phyloP scores from a whole-genome alignment of 2,797 vertebrate species.

The Sciaenops ocellatus region DNA sequence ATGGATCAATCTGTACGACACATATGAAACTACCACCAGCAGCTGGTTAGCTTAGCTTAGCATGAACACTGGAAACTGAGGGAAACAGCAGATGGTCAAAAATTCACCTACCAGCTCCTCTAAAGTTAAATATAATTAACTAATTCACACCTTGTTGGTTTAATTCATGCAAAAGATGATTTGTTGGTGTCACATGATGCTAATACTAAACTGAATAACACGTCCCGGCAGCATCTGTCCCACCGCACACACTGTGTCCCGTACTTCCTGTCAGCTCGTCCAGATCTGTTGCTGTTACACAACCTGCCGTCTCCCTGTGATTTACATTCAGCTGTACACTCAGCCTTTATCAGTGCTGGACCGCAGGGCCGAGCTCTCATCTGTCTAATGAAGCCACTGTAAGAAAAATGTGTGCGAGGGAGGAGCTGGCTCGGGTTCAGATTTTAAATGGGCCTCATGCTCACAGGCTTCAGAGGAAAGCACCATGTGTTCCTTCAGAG shows the following conservation, averaged over 20 bases:
- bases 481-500: conserved; percentile 6
- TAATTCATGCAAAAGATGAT: too few relatives aligned
- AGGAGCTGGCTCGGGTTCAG: conserved; percentile 9
- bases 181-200: too few relatives aligned
- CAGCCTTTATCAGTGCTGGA: neutral
- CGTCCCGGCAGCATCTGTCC: neutral
- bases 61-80: neutral
- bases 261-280: neutral
- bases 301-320: conserved; percentile 10
- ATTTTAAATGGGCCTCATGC: neutral
- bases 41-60: too few relatives aligned
- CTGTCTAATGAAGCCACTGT: conserved; percentile 7
- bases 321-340: neutral
- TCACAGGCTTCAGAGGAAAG: conserved; percentile 10
- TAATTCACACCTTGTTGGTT: too few relatives aligned
- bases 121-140: too few relatives aligned
- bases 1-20: too few relatives aligned
- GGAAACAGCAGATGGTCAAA: too few relatives aligned
- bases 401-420: conserved; percentile 10
- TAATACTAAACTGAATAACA: neutral
- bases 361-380: neutral
- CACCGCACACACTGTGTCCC: neutral
- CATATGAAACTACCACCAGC: too few relatives aligned
- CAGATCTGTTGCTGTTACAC: neutral
- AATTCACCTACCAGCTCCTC: too few relatives aligned